Evolutionary conservation across 2,888 invertebrate species (phyloP), one percentile per base, ranked within the genome.

Genomic region (Tryphoninae sp.): DNA sequence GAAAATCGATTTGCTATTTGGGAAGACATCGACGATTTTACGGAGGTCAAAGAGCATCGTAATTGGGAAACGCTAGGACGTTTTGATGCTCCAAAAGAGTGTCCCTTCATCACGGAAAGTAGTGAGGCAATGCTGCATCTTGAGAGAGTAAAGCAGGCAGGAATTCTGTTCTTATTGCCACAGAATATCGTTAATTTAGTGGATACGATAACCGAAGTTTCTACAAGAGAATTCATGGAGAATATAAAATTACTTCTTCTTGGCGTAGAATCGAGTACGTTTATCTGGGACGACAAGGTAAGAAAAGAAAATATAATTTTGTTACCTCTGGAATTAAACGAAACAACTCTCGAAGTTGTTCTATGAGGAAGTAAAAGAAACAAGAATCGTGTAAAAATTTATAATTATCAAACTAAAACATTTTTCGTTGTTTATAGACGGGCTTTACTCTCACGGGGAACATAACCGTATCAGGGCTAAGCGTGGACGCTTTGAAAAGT

Each of bases 21-120:
- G 78, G 58, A 71, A 0, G 33, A 51, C 11, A 58, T 59, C 40
- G 42, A 23, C 9, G 77, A 80, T 58, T 33, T 22, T 26, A 55
- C 8, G 9, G 64, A 62, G 1, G 0, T 64, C 1, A 49, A 22
- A 33, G 84, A 89, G 65, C 83, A 79, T 76, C 87, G 86, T 19
- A 90, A 89, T 0, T 92, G 92, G 92, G 92, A 92, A 82, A 87
- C 84, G n/a, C 80, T 91, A 2, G 92, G 92, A 26, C 71, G 83
- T 23, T 81, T 78, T 1, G 84, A 89, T 45, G 83, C 86, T 23
- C 62, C 76, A 2, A 89, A 88, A 72, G 88, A 90, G 61, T 77
- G 81, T 11, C 79, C 84, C 16, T 92, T 91, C 80, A 69, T 88
- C 19, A 86, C 89, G 0, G 92, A 92, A 83, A 84, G 86, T 0